A percentile compares a stretch with the other conserved stretches of the same genome.
Conservation (phyloP, 2,888 invertebrate genomes). For the Silvanus unidentatus region DNA sequence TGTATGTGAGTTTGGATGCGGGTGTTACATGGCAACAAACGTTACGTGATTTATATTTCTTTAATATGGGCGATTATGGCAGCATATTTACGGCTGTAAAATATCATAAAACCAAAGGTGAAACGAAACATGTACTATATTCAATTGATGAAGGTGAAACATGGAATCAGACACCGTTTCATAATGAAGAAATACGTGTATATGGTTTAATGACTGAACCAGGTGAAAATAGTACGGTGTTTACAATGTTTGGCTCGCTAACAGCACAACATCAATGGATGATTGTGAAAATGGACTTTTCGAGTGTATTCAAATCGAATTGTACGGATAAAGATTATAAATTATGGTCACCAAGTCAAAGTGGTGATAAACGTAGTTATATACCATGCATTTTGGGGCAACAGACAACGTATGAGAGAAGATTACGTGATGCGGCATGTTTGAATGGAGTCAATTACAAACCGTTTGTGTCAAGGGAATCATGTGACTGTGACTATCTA, state of each 20-base stretch:
- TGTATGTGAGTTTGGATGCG: constrained; percentile 76
- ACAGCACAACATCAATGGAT: constrained; percentile 77
- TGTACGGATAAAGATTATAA: constrained; percentile 68
- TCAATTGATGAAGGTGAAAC: constrained; percentile 81
- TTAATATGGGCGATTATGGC: constrained; percentile 88
- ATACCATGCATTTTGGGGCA: constrained; percentile 72
- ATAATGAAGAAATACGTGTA: constrained; percentile 68
- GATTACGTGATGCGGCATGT: constrained; percentile 69
- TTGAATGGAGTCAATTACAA: constrained; percentile 75
- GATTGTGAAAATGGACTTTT: constrained; percentile 67
- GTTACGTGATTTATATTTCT: constrained; percentile 74
- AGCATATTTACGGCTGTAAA: constrained; percentile 81
- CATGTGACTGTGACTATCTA: constrained; percentile 71
- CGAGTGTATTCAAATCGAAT: constrained; percentile 47
- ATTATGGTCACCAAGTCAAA: constrained; percentile 74
- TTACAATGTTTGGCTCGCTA: constrained; percentile 85
- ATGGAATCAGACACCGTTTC: constrained; percentile 68
- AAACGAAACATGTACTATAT: constrained; percentile 74
- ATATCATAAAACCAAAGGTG: constrained; percentile 68
- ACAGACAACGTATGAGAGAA: constrained; percentile 68
- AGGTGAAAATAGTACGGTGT: constrained; percentile 87
- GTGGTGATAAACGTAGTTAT: constrained; percentile 50
- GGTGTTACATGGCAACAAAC: constrained; percentile 73
- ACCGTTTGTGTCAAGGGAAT: constrained; percentile 60
- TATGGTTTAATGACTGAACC: constrained; percentile 91